Percentiles rank a stretch among this genome's conserved stretches.
Evolutionary conservation across 1,140 invertebrate genomes (phyloP).

Genomic region (Homarus americanus): DNA sequence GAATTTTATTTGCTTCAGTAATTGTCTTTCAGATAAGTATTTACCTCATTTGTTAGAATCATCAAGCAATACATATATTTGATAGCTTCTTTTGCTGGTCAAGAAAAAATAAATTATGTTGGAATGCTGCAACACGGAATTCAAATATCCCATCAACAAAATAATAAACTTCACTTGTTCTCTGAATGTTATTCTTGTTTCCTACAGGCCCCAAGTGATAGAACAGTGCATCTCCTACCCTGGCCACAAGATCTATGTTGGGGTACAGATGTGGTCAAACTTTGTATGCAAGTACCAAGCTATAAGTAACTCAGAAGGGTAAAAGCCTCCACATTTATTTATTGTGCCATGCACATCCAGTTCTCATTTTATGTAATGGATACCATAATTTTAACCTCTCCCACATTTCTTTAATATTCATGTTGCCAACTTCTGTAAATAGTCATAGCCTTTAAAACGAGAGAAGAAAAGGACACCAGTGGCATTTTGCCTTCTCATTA

Average conservation of each 20-base stretch:
- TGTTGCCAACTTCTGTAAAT: not conserved
- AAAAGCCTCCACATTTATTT: too few relatives aligned
- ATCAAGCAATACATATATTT: too few relatives aligned
- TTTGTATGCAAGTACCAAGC: constrained; percentile 65
- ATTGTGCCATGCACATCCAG: not conserved
- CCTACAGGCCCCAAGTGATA: constrained; percentile 48
- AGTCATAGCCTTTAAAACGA: not conserved
- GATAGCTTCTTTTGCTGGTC: too few relatives aligned
- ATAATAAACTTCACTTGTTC: too few relatives aligned
- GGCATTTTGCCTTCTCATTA: not conserved
- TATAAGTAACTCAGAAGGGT: constrained; percentile 64
- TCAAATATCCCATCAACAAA: too few relatives aligned
- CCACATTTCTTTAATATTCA: not conserved
- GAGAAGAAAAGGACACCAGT: too few relatives aligned
- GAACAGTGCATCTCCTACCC: constrained; percentile 48
- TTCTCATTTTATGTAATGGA: not conserved
- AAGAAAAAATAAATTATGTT: too few relatives aligned
- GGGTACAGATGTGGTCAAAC: constrained; percentile 65
- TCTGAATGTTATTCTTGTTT: not conserved
- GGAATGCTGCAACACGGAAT: too few relatives aligned
- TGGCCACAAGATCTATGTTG: constrained; percentile 55
- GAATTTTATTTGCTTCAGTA: too few relatives aligned
- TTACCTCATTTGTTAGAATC: too few relatives aligned
- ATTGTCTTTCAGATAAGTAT: too few relatives aligned
- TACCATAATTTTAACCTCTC: not conserved